Conservation (phyloP, 2,888 invertebrate species). For the Catocala nupta region DNA sequence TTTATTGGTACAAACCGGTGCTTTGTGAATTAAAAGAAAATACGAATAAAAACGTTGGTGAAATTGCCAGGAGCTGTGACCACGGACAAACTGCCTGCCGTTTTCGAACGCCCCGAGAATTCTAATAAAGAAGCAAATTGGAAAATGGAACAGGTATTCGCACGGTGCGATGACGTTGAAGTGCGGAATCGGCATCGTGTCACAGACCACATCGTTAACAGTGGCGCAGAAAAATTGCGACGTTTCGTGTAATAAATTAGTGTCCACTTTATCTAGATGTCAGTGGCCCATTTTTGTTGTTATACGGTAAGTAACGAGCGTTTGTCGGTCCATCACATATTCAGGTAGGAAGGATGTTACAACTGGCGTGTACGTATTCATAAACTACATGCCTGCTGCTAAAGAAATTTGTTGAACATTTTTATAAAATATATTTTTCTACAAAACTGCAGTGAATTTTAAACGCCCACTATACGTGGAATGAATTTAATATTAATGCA, state of each 20-base stretch:
- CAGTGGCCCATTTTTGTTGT: slow-evolving; percentile 42
- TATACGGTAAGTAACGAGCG: slow-evolving; percentile 25
- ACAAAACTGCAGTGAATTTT: slow-evolving; percentile 26
- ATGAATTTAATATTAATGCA: neutral
- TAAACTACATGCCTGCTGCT: slow-evolving; percentile 37
- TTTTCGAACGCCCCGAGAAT: slow-evolving; percentile 60
- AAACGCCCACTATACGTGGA: slow-evolving; percentile 4
- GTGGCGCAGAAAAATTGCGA: slow-evolving; percentile 23
- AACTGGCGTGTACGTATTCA: slow-evolving; percentile 39
- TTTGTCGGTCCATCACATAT: slow-evolving; percentile 47
- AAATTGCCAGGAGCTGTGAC: slow-evolving; percentile 56
- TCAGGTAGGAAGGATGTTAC: slow-evolving; percentile 49
- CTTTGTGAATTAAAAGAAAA: slow-evolving; percentile 66
- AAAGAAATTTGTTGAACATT: slow-evolving; percentile 27
- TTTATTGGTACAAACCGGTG: slow-evolving; percentile 66
- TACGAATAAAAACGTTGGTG: slow-evolving; percentile 61
- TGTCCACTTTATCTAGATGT: slow-evolving; percentile 44
- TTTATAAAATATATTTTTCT: slow-evolving; percentile 39
- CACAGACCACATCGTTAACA: slow-evolving; percentile 34
- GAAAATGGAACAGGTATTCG: slow-evolving; percentile 63
- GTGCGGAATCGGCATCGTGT: slow-evolving; percentile 28
- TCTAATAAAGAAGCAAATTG: slow-evolving; percentile 69
- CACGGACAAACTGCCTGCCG: slow-evolving; percentile 63
- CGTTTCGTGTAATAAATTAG: slow-evolving; percentile 45
- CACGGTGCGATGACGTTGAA: slow-evolving; percentile 36